Evolutionary conservation across 2,113 vertebrate species (phyloP).

Genomic region (Bagarius yarrelli): DNA sequence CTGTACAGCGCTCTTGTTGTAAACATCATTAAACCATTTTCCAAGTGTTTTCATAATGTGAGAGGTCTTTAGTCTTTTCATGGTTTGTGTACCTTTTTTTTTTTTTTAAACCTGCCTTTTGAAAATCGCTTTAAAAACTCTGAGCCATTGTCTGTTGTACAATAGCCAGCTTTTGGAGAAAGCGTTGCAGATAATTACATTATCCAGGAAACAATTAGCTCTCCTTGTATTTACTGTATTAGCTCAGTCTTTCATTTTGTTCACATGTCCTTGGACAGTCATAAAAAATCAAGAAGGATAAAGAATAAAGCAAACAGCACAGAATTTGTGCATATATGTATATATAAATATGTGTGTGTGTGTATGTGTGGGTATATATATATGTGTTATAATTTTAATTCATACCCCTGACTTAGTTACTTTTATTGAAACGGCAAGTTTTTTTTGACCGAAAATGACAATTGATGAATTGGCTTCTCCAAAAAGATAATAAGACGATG

Average conservation of each 20-base stretch:
- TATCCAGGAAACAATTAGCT: not conserved
- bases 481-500: too few relatives aligned
- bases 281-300: not conserved
- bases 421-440: too few relatives aligned
- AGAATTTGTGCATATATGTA: not conserved
- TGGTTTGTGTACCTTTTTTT: slow-evolving; percentile 12
- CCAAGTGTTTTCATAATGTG: slow-evolving; percentile 92
- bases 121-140: not conserved
- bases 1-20: slow-evolving; percentile 99
- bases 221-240: not conserved
- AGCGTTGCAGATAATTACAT: too few relatives aligned
- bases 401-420: too few relatives aligned
- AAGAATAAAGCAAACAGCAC: not conserved
- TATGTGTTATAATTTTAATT: too few relatives aligned
- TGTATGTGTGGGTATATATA: too few relatives aligned
- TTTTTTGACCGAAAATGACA: too few relatives aligned
- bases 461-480: too few relatives aligned
- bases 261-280: too few relatives aligned
- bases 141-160: not conserved
- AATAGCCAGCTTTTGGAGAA: too few relatives aligned
- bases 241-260: not conserved
- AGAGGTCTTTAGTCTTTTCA: slow-evolving; percentile 39
- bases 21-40: slow-evolving; percentile 99
- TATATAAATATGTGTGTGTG: too few relatives aligned
- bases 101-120: not conserved